Conservation (phyloP, 2,797 vertebrate genomes). For the Threskiornis aethiopicus region DNA sequence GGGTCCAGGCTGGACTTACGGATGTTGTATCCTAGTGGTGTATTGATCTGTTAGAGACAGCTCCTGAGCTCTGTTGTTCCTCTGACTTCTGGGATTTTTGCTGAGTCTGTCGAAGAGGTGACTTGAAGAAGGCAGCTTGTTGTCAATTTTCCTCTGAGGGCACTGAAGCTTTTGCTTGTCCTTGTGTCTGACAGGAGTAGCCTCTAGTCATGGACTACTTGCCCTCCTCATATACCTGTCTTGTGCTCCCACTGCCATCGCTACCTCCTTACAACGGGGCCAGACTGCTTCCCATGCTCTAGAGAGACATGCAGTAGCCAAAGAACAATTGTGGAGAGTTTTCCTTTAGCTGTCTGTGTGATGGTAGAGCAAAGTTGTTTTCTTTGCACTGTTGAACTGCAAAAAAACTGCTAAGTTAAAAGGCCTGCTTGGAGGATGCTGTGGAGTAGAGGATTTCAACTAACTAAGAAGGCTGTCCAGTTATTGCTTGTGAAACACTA, state of each 20-base stretch:
- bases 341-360: background rate
- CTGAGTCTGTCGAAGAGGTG: background rate
- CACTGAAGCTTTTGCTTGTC: background rate
- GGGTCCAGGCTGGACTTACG: background rate
- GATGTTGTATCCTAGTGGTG: background rate
- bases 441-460: background rate
- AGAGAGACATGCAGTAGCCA: background rate
- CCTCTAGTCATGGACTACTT: background rate
- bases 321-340: background rate
- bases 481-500: background rate
- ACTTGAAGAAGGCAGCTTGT: background rate
- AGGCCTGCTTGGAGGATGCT: background rate
- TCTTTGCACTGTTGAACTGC: background rate
- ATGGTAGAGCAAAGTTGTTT: background rate
- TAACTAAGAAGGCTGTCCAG: accelerated
- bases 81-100: background rate
- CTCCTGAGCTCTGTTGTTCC: background rate
- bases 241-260: accelerated
- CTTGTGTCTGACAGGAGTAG: background rate
- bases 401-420: background rate
- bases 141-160: background rate
- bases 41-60: background rate
- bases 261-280: accelerated
- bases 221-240: background rate
- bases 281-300: background rate